Base-by-base conservation (phyloP, 2,113 vertebrate genomes). In the Brachyhypopomus gauderio region DNA sequence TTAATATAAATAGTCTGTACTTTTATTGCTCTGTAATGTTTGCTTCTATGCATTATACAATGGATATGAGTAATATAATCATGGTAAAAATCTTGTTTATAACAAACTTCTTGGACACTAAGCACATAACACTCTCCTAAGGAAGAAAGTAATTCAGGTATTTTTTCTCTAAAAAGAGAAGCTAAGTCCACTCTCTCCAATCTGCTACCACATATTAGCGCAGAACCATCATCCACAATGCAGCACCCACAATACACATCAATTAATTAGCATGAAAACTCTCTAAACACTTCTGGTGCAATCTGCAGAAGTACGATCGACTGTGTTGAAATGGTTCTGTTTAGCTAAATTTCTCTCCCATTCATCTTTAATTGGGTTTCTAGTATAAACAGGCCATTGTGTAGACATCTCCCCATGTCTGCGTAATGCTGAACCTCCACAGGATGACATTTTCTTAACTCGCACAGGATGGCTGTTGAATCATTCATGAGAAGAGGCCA, bases 321-420 rank as follows among this genome's bases (percentile, higher is more conserved):
- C 27, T 4, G 16, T 30, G 16, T 67, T 5, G 11, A 52, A 52
- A 52, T 22, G 20, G 19, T 62, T 19, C 8, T 8, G 56, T 14
- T n/a, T 34, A 23, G 63, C 85, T 79, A 78, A 88, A 86, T 85
- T 77, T 55, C 41, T 62, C 58, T 78, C 85, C 88, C 84, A 86
- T 91, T 90, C 85, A 90, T 89, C 86, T 91, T 90, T 90, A 87
- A 92, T 84, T 90, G 88, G 83, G 87, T 89, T 89, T 84, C 74
- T 82, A 88, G 88, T 85, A 85, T 80, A 88, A 89, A 89, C 83
- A 78, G 77, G 83, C 82, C 86, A 83, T 88, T 83, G 83, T 86
- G 78, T 74, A 82, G 79, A 86, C 82, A 62, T 85, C 70, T 64
- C 78, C 85, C 19, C 83, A 41, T 36, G 76, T 84, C 79, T 84